Conservation (phyloP, 2,888 invertebrate genomes). For the Prosopocoilus inquinatus region DNA sequence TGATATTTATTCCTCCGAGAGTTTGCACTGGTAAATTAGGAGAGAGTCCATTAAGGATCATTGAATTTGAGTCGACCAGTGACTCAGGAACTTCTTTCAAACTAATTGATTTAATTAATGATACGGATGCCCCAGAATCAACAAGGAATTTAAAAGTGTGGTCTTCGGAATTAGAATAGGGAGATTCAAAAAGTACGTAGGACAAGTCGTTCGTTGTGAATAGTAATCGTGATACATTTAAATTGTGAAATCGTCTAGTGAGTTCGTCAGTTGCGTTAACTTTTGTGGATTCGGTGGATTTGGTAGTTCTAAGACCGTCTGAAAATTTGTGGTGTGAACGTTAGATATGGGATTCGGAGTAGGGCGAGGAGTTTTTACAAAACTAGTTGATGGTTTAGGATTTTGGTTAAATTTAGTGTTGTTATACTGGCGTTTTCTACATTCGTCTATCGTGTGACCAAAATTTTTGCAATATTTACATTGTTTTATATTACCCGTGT, state of each 20-base stretch:
- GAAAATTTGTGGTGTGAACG: too few relatives aligned
- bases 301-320: too few relatives aligned
- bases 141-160: constrained; percentile 23
- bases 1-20: neutral
- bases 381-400: neutral
- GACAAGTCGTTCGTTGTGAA: neutral
- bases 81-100: neutral
- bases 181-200: neutral
- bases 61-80: neutral
- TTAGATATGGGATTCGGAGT: too few relatives aligned
- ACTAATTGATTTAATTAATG: constrained; percentile 22
- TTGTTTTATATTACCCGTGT: constrained; percentile 13
- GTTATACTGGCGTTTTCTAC: constrained; percentile 19
- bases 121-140: constrained; percentile 28
- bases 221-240: neutral
- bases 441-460: constrained; percentile 20
- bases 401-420: neutral
- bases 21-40: neutral
- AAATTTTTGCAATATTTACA: constrained; percentile 20
- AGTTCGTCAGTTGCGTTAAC: too few relatives aligned
- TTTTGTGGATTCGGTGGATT: too few relatives aligned
- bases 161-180: too few relatives aligned
- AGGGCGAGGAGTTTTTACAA: too few relatives aligned
- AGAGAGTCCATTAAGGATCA: neutral
- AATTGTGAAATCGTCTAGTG: too few relatives aligned